Base-by-base conservation (phyloP, 92 coral and sea anemone species). In the Parazoanthus swiftii region DNA sequence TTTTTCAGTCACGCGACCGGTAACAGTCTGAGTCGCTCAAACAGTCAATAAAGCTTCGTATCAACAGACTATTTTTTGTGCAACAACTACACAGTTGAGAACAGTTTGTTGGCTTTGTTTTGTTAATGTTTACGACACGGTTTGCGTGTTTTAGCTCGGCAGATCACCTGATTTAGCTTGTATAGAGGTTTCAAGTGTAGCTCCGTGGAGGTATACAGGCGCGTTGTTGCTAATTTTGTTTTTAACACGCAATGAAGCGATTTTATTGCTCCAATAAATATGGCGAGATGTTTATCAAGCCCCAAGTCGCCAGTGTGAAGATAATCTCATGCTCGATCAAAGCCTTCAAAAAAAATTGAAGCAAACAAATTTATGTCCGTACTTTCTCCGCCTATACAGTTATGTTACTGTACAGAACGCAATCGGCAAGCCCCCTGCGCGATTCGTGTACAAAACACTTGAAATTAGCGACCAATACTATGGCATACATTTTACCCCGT, bases 31-130 rank as follows among this genome's bases (percentile, higher is more conserved):
- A 84, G 65, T 7, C 63, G 67, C 26, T 29, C 67, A 29, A 70
- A 25, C 87, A 70, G 87, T 44, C 50, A 82, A 25, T 84, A 71
- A 26, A 48, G 39, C 44, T 26, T 38, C 54, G 46, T 72, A 71
- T 74, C 87, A 84, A 46, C 79, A 71, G 79, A 39, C n/a, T 84
- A 84, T 71, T 84, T 84, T 84, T 3, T 72, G 79, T 48, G 80
- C 80, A 46, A 16, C 33, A 35, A 68, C 77, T n/a, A 46, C 87
- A 25, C 63, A 72, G 87, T 36, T 77, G 75, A 50, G 46, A 70
- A 13, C 33, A 11, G 21, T 14, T 79, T 44, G 20, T 1, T 51
- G 68, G 58, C 78, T 46, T 72, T 84, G 58, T 71, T 15, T 71
- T 0, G 46, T 74, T 29, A 15, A 20, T 67, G 76, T 43, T 71